These are phyloP conservation scores for Lathamus discolor DNA, from an alignment of 2,113 vertebrate genomes.

Conservation along the genomic window DNA sequence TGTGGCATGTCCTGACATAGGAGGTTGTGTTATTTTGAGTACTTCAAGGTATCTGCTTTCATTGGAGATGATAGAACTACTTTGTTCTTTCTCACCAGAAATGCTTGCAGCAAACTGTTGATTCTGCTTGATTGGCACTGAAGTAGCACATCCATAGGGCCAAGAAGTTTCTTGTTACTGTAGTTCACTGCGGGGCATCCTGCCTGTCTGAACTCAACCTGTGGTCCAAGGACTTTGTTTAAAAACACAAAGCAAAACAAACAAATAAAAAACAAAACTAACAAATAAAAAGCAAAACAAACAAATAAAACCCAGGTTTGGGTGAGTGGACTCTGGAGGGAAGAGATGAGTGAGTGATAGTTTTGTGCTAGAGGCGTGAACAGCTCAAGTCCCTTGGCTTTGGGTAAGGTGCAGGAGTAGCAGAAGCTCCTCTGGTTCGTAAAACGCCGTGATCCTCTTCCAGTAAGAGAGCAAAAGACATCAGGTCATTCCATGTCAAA, in stretches of 20 bases:
- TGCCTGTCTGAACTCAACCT: background rate
- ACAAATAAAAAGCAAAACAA: background rate
- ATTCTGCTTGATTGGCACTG: background rate
- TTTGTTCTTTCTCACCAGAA: constrained; percentile 11
- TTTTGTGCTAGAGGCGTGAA: background rate
- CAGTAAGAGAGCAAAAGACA: background rate
- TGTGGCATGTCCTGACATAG: background rate
- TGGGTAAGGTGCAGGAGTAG: background rate
- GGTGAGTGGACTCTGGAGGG: background rate
- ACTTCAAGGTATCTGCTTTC: background rate
- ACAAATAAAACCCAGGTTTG: background rate
- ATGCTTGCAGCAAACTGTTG: constrained; percentile 12
- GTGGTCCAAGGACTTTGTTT: background rate
- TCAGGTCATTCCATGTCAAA: background rate
- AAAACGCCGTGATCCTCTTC: background rate
- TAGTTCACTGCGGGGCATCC: background rate
- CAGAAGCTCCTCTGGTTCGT: background rate
- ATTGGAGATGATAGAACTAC: background rate
- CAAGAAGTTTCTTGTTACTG: background rate
- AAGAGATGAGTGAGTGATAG: background rate
- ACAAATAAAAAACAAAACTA: background rate
- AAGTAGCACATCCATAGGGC: background rate
- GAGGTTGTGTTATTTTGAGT: background rate
- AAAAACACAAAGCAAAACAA: background rate
- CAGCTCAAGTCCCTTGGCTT: background rate